These are phyloP conservation scores for Pelobates fuscus DNA, from an alignment of 2,113 vertebrate species.

Conservation along the genomic window DNA sequence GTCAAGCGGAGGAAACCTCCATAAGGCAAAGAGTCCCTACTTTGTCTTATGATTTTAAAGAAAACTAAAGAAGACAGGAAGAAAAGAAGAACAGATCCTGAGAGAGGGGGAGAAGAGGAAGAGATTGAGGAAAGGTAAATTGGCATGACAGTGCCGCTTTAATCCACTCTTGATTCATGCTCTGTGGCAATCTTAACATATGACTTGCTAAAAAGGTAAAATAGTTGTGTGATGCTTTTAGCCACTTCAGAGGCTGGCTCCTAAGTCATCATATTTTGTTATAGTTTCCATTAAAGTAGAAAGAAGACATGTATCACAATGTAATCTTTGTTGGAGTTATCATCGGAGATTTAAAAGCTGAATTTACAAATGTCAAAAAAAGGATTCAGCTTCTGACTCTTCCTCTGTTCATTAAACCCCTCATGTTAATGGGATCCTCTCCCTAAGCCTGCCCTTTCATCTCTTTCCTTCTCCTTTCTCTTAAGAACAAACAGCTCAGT, in stretches of 20 bases:
- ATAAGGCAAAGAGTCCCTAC: too few species aligned
- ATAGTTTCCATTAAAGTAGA: slow-evolving; percentile 21
- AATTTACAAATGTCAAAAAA: slow-evolving; percentile 42
- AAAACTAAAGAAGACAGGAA: too few species aligned
- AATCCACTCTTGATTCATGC: neutral
- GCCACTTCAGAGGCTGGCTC: slow-evolving; percentile 24
- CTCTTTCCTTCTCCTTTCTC: slow-evolving; percentile 60
- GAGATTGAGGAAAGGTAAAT: too few species aligned
- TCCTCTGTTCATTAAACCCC: slow-evolving; percentile 33
- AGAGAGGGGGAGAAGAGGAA: too few species aligned
- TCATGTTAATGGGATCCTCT: slow-evolving; percentile 18
- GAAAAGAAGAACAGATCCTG: too few species aligned
- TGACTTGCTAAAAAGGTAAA: neutral
- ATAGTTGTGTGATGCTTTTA: slow-evolving; percentile 11
- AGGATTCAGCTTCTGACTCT: slow-evolving; percentile 36
- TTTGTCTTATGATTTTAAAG: too few species aligned
- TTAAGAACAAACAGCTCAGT: neutral
- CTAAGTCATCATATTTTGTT: slow-evolving; percentile 28
- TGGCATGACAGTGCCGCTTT: too few species aligned
- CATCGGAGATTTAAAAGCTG: slow-evolving; percentile 44
- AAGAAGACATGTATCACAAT: slow-evolving; percentile 36
- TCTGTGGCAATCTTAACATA: neutral
- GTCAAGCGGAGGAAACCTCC: too few species aligned
- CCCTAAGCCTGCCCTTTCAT: slow-evolving; percentile 29
- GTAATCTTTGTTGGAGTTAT: slow-evolving; percentile 40